phyloP scores from a whole-genome alignment of 2,113 vertebrate species.

The Coptodon rendalli region DNA sequence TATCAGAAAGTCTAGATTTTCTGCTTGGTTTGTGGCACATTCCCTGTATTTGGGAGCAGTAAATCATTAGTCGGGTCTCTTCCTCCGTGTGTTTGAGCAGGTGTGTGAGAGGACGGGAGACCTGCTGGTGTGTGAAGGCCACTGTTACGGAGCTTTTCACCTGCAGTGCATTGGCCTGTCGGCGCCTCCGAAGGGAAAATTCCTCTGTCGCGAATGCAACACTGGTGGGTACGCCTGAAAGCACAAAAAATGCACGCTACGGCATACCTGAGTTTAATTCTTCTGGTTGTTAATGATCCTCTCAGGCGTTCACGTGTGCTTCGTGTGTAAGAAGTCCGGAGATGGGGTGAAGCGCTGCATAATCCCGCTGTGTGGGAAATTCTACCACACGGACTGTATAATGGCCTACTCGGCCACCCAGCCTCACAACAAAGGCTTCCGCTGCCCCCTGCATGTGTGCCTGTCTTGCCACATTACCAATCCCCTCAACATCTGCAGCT shows the following conservation, averaged over 20 bases:
- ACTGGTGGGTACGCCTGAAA: constrained; percentile 70
- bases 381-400: constrained; percentile 89
- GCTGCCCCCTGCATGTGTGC: constrained; percentile 95
- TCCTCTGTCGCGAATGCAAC: constrained; percentile 91
- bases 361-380: constrained; percentile 92
- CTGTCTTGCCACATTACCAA: constrained; percentile 90
- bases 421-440: constrained; percentile 87
- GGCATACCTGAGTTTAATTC: background rate
- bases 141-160: constrained; percentile 97
- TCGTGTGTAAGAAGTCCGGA: constrained; percentile 88
- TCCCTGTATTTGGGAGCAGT: background rate
- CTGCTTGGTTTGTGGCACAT: background rate
- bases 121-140: constrained; percentile 89
- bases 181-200: constrained; percentile 86
- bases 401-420: constrained; percentile 80
- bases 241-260: background rate
- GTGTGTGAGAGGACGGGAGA: constrained; percentile 94
- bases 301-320: constrained; percentile 88
- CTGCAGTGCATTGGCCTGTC: constrained; percentile 89
- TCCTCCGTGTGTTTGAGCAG: constrained; percentile 56
- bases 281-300: background rate
- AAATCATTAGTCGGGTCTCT: background rate
- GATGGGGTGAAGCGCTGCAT: constrained; percentile 89
- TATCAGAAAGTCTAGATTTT: background rate
- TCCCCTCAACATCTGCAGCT: constrained; percentile 82